Percentiles rank a stretch among this genome's conserved stretches.
phyloP scores from a whole-genome alignment of 1,140 invertebrate genomes.

The Solenopsis invicta region DNA sequence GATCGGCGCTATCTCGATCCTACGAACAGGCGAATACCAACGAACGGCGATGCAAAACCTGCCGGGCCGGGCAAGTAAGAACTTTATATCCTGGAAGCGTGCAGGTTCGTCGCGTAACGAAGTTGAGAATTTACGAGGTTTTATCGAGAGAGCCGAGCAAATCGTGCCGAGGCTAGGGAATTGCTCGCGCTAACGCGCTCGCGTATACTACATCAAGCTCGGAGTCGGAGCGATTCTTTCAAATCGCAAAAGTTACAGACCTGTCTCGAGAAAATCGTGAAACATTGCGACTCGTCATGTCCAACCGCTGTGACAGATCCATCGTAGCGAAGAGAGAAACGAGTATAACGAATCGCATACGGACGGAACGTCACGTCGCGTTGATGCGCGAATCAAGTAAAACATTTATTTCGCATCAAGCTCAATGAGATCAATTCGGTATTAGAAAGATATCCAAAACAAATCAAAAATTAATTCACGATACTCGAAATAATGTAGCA shows the following conservation, averaged over 20 bases:
- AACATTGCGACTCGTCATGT: background rate
- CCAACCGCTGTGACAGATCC: slow-evolving; percentile 17
- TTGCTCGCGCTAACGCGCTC: slow-evolving; percentile 21
- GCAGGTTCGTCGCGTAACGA: slow-evolving; percentile 58
- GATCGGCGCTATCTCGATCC: slow-evolving; percentile 16
- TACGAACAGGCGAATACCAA: slow-evolving; percentile 33
- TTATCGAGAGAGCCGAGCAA: slow-evolving; percentile 46
- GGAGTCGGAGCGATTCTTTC: background rate
- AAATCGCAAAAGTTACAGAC: background rate
- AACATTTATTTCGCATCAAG: slow-evolving; percentile 53
- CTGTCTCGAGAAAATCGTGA: slow-evolving; percentile 6
- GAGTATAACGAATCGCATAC: background rate
- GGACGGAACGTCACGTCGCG: background rate
- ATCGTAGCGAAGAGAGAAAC: slow-evolving; percentile 6
- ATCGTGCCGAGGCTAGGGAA: slow-evolving; percentile 1
- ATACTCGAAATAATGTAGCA: slow-evolving; percentile 7
- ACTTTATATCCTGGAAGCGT: slow-evolving; percentile 53
- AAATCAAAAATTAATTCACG: slow-evolving; percentile 25
- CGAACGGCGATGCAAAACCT: background rate
- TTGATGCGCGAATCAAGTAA: slow-evolving; percentile 42
- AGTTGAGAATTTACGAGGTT: slow-evolving; percentile 56
- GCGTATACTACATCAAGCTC: background rate
- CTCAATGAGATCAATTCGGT: slow-evolving; percentile 36
- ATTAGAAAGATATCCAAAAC: slow-evolving; percentile 37
- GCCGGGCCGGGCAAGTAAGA: slow-evolving; percentile 13